These are phyloP conservation scores for Napeogenes inachia DNA, from an alignment of 2,888 invertebrate species.

Conservation along the genomic window DNA sequence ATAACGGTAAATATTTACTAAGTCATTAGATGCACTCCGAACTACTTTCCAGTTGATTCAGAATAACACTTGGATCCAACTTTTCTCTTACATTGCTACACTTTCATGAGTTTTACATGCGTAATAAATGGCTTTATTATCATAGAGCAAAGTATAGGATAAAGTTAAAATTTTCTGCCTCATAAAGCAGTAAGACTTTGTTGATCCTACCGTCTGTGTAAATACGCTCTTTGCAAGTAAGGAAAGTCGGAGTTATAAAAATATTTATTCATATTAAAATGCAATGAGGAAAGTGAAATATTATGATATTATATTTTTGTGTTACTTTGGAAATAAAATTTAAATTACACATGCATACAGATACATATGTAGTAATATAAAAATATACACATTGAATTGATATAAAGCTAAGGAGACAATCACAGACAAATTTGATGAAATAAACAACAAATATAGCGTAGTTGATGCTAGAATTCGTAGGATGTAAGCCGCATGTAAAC, in stretches of 20 bases:
- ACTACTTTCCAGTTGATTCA: slow-evolving; percentile 28
- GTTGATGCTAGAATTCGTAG: slow-evolving; percentile 6
- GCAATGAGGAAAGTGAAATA: slow-evolving; percentile 7
- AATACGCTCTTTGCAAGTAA: slow-evolving; percentile 36
- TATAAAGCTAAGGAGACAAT: too few relatives aligned
- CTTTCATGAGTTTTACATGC: slow-evolving; percentile 50
- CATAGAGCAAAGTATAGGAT: slow-evolving; percentile 51
- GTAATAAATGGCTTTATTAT: slow-evolving; percentile 61
- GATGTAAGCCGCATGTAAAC: slow-evolving; percentile 11
- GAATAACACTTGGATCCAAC: slow-evolving; percentile 45
- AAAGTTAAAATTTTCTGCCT: slow-evolving; percentile 53
- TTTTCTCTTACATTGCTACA: slow-evolving; percentile 32
- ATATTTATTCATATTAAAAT: slow-evolving; percentile 21
- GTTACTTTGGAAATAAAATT: neutral
- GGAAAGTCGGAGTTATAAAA: slow-evolving; percentile 22
- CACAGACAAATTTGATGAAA: neutral
- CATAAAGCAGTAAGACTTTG: slow-evolving; percentile 53
- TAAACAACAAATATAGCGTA: slow-evolving; percentile 7
- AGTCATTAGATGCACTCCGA: slow-evolving; percentile 25
- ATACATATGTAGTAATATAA: too few relatives aligned
- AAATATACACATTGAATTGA: too few relatives aligned
- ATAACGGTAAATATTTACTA: slow-evolving; percentile 11
- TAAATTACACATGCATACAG: too few relatives aligned
- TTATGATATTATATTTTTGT: neutral
- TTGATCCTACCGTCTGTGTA: slow-evolving; percentile 45